Conservation (phyloP, 2,113 vertebrate species). For the Colossoma macropomum region DNA sequence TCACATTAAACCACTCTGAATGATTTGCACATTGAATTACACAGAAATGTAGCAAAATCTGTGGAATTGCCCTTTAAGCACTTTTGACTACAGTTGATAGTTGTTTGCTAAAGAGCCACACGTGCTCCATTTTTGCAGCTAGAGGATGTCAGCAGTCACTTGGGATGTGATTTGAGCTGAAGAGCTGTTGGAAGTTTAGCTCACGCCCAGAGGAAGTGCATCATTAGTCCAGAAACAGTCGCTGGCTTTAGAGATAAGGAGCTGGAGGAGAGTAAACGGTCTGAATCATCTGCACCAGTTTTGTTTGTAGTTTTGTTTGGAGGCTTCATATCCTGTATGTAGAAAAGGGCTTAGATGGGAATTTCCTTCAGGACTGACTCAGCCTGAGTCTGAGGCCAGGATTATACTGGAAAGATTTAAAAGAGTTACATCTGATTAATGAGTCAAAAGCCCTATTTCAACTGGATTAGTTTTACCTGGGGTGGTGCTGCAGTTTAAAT, state of each 20-base stretch:
- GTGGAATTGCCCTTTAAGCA: not conserved
- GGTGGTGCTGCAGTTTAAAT: not conserved
- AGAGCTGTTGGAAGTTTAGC: slow-evolving; percentile 20
- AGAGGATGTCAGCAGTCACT: slow-evolving; percentile 37
- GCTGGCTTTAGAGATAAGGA: slow-evolving; percentile 53
- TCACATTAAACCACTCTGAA: too few species aligned
- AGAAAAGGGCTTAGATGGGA: not conserved
- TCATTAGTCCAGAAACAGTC: slow-evolving; percentile 51
- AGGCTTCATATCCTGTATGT: slow-evolving; percentile 33
- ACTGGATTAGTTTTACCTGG: not conserved
- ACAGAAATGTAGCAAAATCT: too few species aligned
- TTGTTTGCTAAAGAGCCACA: not conserved
- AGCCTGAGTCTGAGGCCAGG: not conserved
- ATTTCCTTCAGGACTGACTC: slow-evolving; percentile 20
- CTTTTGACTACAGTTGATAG: not conserved
- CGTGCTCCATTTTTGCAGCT: not conserved
- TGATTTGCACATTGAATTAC: too few species aligned
- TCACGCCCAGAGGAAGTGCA: slow-evolving; percentile 67
- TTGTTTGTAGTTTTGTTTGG: slow-evolving; percentile 17
- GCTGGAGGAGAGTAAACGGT: slow-evolving; percentile 51
- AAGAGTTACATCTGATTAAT: not conserved
- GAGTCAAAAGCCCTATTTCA: not conserved
- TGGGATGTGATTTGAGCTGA: slow-evolving; percentile 16
- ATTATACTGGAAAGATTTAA: not conserved
- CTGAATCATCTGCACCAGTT: slow-evolving; percentile 30